Conservation (phyloP, 2,113 vertebrate species). For the Tinamus guttatus region DNA sequence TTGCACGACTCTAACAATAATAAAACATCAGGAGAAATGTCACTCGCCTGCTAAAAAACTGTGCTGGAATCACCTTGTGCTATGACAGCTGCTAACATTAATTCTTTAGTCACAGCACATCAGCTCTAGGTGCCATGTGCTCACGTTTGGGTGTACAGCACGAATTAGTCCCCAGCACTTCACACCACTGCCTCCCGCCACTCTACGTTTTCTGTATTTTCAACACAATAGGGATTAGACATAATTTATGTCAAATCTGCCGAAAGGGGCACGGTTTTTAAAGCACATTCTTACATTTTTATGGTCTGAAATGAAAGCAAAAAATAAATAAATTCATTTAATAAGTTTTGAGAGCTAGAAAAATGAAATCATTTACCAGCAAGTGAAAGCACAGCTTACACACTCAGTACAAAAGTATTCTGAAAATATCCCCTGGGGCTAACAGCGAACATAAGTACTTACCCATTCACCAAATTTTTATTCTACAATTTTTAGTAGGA, state of each 20-base stretch:
- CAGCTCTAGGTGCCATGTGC: conserved; percentile 56
- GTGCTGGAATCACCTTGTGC: conserved; percentile 53
- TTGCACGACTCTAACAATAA: conserved; percentile 47
- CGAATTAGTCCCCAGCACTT: conserved; percentile 61
- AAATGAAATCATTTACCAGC: conserved; percentile 41
- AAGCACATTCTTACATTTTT: conserved; percentile 52
- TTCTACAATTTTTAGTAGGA: conserved; percentile 23
- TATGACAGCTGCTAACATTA: conserved; percentile 61
- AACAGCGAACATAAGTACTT: conserved; percentile 20
- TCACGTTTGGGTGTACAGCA: conserved; percentile 60
- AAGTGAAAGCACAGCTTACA: neutral
- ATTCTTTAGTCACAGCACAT: conserved; percentile 42
- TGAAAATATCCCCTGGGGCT: conserved; percentile 37
- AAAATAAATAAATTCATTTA: conserved; percentile 70
- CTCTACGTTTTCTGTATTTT: conserved; percentile 56
- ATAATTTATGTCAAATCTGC: conserved; percentile 55
- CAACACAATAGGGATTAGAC: conserved; percentile 40
- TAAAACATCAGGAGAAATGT: conserved; percentile 70
- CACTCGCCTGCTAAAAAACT: conserved; percentile 54
- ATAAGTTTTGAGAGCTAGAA: conserved; percentile 66
- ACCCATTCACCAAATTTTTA: conserved; percentile 50
- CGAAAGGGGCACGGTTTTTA: conserved; percentile 55
- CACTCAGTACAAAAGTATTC: conserved; percentile 30
- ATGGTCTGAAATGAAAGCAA: conserved; percentile 64
- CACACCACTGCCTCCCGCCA: conserved; percentile 27